These are phyloP conservation scores for Diaperis boleti DNA, from an alignment of 2,888 invertebrate species.

Conservation along the genomic window DNA sequence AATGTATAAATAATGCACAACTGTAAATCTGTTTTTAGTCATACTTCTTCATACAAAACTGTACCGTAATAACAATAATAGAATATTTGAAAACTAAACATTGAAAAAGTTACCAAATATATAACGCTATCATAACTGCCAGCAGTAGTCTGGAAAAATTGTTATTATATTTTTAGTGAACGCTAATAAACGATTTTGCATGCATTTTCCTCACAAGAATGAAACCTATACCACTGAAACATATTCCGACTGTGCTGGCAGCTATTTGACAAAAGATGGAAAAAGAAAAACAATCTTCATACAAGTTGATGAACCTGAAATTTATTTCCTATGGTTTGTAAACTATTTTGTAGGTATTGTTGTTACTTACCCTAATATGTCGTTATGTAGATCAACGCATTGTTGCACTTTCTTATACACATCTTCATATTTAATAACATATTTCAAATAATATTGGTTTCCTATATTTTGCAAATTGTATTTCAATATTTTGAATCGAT, in stretches of 20 bases:
- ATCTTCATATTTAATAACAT: background rate
- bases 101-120: too few species aligned
- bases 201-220: background rate
- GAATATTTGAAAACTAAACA: background rate
- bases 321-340: background rate
- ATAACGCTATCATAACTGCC: background rate
- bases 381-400: background rate
- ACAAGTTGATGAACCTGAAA: background rate
- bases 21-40: too few species aligned
- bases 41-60: background rate
- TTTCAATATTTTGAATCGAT: background rate
- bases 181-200: too few species aligned
- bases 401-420: background rate
- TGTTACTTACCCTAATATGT: background rate
- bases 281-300: background rate
- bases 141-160: background rate
- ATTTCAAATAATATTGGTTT: too few species aligned
- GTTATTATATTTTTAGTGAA: background rate
- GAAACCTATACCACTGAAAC: background rate
- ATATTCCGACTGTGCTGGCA: background rate
- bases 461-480: background rate
- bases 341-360: too few species aligned
- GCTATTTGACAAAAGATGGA: background rate
- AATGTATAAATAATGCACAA: background rate
- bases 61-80: background rate